Evolutionary conservation across 2,113 vertebrate genomes (phyloP).

Genomic region (Cisticola juncidis): DNA sequence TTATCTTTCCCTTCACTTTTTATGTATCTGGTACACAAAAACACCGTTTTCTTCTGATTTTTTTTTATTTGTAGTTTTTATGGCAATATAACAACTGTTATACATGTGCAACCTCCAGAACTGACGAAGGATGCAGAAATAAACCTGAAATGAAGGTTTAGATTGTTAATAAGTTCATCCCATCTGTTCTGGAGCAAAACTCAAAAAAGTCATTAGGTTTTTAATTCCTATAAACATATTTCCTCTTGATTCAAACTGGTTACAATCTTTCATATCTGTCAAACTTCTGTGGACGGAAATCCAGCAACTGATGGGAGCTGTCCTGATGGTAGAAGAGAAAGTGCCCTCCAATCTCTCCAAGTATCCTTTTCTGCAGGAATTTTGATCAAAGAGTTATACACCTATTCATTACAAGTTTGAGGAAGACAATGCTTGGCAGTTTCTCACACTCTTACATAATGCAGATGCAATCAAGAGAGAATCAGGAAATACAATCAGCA

Average conservation of each 20-base stretch:
- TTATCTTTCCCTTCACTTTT: background rate
- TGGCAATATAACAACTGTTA: background rate
- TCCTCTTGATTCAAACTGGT: background rate
- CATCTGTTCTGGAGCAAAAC: background rate
- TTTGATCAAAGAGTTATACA: background rate
- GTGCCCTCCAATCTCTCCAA: conserved; percentile 61
- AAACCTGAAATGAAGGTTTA: background rate
- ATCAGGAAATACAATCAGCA: background rate
- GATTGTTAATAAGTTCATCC: background rate
- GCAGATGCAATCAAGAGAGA: background rate
- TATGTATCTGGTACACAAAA: background rate
- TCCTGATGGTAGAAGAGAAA: conserved; percentile 79
- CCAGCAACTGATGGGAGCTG: conserved; percentile 69
- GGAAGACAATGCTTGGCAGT: background rate
- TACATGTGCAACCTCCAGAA: background rate
- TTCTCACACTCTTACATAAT: background rate
- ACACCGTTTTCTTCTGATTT: background rate
- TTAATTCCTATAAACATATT: background rate
- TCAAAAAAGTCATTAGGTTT: background rate
- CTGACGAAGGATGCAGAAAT: background rate
- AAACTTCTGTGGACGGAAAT: conserved; percentile 75
- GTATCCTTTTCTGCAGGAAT: conserved; percentile 76
- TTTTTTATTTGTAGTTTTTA: background rate
- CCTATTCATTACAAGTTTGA: background rate
- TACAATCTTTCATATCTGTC: background rate